These are phyloP conservation scores for Ischnura elegans DNA, from an alignment of 2,888 invertebrate genomes.

Conservation along the genomic window DNA sequence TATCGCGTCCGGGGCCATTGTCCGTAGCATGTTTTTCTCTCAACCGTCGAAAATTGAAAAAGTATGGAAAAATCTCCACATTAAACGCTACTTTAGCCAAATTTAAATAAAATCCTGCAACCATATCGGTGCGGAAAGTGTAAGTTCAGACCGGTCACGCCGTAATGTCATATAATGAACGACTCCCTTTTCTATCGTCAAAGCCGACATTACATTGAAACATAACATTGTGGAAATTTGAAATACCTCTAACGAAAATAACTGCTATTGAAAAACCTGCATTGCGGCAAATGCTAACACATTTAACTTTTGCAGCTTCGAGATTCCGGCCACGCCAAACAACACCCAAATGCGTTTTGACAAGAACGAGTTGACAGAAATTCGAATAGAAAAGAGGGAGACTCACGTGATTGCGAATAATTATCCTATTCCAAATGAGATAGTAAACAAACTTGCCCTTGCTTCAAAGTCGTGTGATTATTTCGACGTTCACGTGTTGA, in stretches of 20 bases:
- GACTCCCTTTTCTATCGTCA: not conserved
- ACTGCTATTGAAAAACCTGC: not conserved
- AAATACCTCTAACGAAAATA: not conserved
- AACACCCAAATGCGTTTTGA: not conserved
- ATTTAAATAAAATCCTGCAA: not conserved
- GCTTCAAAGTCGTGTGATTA: slow-evolving; percentile 61
- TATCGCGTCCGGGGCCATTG: not conserved
- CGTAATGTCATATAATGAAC: not conserved
- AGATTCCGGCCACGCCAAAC: not conserved
- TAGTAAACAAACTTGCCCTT: slow-evolving; percentile 64
- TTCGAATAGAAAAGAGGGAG: not conserved
- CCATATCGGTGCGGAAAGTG: not conserved
- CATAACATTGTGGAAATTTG: not conserved
- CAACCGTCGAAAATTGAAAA: not conserved
- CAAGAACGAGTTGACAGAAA: not conserved
- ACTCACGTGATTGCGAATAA: not conserved
- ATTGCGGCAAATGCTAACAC: not conserved
- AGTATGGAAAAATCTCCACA: not conserved
- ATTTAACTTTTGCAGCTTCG: not conserved
- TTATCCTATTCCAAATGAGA: slow-evolving; percentile 23
- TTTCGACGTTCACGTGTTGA: slow-evolving; percentile 55
- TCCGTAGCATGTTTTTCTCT: not conserved
- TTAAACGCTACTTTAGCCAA: not conserved
- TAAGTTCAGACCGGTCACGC: not conserved
- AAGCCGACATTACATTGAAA: not conserved